Base-by-base conservation (phyloP, 2,797 vertebrate species). In the Hippopotamyrus pictus region DNA sequence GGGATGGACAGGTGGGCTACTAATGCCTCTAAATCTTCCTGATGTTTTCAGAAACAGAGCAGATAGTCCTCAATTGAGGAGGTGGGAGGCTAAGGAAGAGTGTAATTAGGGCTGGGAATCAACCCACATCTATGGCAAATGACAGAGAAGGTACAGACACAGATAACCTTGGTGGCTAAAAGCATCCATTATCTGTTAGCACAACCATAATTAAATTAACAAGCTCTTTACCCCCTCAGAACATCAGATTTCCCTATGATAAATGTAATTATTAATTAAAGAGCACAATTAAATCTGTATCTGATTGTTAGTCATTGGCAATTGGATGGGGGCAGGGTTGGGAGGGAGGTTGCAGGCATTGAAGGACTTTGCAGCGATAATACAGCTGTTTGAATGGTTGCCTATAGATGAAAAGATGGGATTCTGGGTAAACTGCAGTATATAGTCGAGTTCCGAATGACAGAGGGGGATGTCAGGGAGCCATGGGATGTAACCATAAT, bases 201-300 rank as follows among this genome's bases (percentile, higher is more conserved):
- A 95, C 92, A 93, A 41, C 95, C 94, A 95, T 94, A 95, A 96
- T 96, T 96, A 96, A 95, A 95, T 92, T 94, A 94, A 95, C 92
- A 62, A 92, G 91, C 92, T 92, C 91, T 92, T 91, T 92, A 76
- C 50, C 94, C 92, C 90, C 76, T 90, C 92, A 93, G 91, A 93
- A 92, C 85, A 90, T 91, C 93, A 94, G 95, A 95, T 95, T 94
- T 95, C 94, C 94, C 94, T 92, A 92, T 69, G 95, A 96, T 96
- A 96, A 96, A 96, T 93, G 87, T 93, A 94, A 95, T 96, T 96
- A 96, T 96, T 96, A 96, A 96, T 96, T 96, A 96, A 95, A 94
- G 93, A 91, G 92, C 92, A 93, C 95, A 96, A 95, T 95, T 96
- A 94, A 96, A 96, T 96, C 94, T 94, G 92, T 86, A 93, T 92